phyloP scores from a whole-genome alignment of 1,140 invertebrate genomes.

The Heliconius hermathena region DNA sequence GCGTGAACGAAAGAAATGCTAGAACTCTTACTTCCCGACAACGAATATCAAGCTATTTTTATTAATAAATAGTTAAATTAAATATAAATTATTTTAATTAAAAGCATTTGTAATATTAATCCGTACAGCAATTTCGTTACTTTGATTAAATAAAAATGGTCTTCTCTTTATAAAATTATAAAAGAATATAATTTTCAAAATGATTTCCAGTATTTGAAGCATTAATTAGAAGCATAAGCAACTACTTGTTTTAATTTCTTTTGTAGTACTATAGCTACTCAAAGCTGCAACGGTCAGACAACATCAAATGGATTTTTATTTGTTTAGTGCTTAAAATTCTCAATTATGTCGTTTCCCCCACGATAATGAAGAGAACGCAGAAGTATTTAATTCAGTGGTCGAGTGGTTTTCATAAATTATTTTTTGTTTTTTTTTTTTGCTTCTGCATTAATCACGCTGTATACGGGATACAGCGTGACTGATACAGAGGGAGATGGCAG shows the following conservation, averaged over 20 bases:
- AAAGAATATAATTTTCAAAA: not conserved
- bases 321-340: not conserved
- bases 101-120: not conserved
- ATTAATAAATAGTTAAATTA: too few relatives aligned
- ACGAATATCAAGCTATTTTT: too few relatives aligned
- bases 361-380: not conserved
- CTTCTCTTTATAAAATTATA: not conserved
- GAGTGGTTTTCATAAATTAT: not conserved
- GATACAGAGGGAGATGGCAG: too few relatives aligned
- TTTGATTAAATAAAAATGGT: not conserved
- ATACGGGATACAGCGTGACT: too few relatives aligned
- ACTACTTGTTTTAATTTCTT: not conserved
- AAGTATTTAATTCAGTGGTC: not conserved
- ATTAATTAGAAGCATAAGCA: not conserved
- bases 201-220: not conserved
- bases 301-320: constrained; percentile 14
- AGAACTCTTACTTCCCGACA: too few relatives aligned
- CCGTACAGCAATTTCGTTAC: not conserved
- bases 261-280: not conserved
- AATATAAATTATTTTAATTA: too few relatives aligned
- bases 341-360: not conserved
- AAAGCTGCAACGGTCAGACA: not conserved
- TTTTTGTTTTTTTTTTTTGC: not conserved
- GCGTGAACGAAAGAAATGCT: too few relatives aligned
- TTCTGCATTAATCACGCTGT: too few relatives aligned